These are phyloP conservation scores for Drosophila albomicans DNA, from an alignment of 1,140 invertebrate genomes.

Conservation along the genomic window DNA sequence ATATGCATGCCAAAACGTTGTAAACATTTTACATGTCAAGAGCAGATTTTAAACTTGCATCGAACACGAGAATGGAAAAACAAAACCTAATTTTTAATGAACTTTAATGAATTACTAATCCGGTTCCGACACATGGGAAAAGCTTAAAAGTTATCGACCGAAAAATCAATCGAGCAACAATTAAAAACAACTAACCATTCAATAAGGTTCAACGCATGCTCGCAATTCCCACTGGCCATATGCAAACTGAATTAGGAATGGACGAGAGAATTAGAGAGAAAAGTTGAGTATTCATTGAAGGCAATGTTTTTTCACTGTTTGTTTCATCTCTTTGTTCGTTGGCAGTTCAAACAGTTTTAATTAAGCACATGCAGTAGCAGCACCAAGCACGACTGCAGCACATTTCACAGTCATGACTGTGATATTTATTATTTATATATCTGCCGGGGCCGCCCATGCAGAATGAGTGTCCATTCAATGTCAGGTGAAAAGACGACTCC, in stretches of 20 bases:
- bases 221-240: background rate
- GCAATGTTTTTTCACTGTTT: background rate
- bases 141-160: background rate
- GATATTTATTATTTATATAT: constrained; percentile 59
- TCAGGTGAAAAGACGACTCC: background rate
- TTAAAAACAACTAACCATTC: background rate
- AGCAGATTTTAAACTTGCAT: background rate
- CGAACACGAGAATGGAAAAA: background rate
- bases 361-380: constrained; percentile 43
- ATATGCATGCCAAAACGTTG: no score
- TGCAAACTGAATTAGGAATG: constrained; percentile 7
- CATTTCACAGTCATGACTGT: constrained; percentile 38
- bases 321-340: background rate
- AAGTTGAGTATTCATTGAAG: background rate
- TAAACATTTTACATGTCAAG: background rate
- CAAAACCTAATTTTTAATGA: background rate
- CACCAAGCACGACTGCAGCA: constrained; percentile 24
- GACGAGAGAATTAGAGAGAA: background rate
- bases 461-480: constrained; percentile 3
- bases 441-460: background rate
- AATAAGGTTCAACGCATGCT: background rate
- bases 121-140: background rate
- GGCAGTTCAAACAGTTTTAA: constrained; percentile 58
- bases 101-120: constrained; percentile 2
- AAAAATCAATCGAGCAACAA: constrained; percentile 21